Evolutionary conservation across 2,888 invertebrate species (phyloP).

Genomic region (Scaptomyza caliginosa): DNA sequence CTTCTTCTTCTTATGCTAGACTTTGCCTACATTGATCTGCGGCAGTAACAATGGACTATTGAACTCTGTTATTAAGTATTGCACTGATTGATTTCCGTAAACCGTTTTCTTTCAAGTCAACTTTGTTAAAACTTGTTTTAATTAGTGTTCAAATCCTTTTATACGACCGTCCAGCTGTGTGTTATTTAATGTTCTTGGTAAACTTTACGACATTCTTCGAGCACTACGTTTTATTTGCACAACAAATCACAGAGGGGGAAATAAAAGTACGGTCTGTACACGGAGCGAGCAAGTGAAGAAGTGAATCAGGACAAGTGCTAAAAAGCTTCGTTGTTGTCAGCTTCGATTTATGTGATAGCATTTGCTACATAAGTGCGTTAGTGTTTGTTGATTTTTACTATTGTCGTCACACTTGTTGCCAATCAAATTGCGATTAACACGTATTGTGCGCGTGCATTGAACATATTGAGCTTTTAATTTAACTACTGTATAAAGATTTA

Average conservation of each 20-base stretch:
- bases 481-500: slow-evolving; percentile 3
- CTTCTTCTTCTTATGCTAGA: slow-evolving; percentile 13
- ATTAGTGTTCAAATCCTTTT: not conserved
- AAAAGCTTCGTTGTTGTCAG: slow-evolving; percentile 43
- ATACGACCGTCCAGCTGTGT: not conserved
- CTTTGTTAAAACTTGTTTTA: not conserved
- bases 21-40: slow-evolving; percentile 59
- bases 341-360: slow-evolving; percentile 54
- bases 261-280: not conserved
- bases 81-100: not conserved
- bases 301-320: slow-evolving; percentile 1
- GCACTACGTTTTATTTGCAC: not conserved
- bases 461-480: slow-evolving; percentile 40
- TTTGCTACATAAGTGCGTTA: slow-evolving; percentile 1
- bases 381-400: slow-evolving; percentile 18
- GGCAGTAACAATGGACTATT: not conserved
- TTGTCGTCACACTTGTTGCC: slow-evolving; percentile 60
- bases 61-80: not conserved
- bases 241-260: not conserved
- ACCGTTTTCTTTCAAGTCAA: not conserved
- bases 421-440: slow-evolving; percentile 68
- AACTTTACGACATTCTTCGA: not conserved
- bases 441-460: slow-evolving; percentile 56
- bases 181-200: too few species aligned
- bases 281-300: not conserved